Evolutionary conservation across 2,888 invertebrate genomes (phyloP).

Genomic region (Cryptocheilus praepositus): DNA sequence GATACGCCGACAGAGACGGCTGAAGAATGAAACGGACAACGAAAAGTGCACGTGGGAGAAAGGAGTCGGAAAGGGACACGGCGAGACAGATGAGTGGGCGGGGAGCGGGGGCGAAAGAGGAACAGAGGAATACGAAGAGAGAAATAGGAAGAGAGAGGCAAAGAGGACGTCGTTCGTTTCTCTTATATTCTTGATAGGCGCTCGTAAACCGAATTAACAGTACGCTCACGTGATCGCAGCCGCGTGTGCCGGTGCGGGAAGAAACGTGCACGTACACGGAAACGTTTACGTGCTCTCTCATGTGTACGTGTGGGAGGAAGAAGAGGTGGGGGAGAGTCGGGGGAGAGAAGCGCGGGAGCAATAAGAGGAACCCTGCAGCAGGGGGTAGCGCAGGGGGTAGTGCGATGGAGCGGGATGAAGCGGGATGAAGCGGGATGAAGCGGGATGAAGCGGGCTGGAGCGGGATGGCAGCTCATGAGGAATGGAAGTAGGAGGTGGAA

Average conservation of each 20-base stretch:
- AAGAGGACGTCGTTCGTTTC: conserved; percentile 45
- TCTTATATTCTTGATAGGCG: conserved; percentile 60
- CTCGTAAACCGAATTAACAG: conserved; percentile 67
- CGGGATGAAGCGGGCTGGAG: conserved; percentile 13
- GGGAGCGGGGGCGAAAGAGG: background rate
- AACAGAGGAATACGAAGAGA: background rate
- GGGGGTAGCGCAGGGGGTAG: conserved; percentile 11
- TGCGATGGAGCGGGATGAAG: no score
- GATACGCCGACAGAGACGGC: conserved; percentile 14
- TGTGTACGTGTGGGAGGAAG: conserved; percentile 39
- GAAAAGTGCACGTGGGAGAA: background rate
- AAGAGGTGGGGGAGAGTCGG: conserved; percentile 49
- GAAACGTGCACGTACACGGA: conserved; percentile 28
- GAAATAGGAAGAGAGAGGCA: conserved; percentile 1
- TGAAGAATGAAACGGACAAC: background rate
- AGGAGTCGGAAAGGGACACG: background rate
- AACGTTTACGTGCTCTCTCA: conserved; percentile 19
- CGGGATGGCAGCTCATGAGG: conserved; percentile 48
- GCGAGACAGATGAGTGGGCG: background rate
- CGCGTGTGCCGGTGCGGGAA: background rate
- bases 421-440: no score
- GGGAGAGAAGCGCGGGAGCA: conserved; percentile 13
- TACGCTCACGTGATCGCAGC: conserved; percentile 38
- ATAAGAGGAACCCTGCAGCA: no score
- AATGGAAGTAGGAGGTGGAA: conserved; percentile 45